A percentile compares a stretch with the other conserved stretches of the same genome.
These are phyloP conservation scores for human DNA, from an alignment of 2,113 vertebrate species.

Conservation along the genomic window DNA sequence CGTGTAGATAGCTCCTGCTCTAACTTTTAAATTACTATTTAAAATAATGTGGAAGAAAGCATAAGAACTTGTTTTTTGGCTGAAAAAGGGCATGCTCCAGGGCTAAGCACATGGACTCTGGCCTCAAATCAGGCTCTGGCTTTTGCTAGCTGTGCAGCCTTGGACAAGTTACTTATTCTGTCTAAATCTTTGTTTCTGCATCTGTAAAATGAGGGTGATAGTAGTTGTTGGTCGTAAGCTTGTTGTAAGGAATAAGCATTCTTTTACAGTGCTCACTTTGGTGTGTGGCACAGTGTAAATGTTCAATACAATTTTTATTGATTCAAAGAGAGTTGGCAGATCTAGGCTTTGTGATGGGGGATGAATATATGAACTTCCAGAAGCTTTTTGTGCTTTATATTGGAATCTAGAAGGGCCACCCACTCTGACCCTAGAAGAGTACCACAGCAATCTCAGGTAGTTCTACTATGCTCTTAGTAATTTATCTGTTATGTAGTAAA, in stretches of 20 bases:
- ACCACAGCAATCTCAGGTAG: not conserved
- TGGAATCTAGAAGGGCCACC: not conserved
- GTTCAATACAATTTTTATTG: not conserved
- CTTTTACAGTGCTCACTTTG: not conserved
- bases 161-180: not conserved
- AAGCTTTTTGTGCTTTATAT: not conserved
- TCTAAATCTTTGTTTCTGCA: not conserved
- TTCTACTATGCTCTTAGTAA: not conserved
- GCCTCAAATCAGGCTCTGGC: not conserved
- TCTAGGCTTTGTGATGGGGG: not conserved
- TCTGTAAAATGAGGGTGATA: not conserved
- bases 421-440: not conserved
- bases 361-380: not conserved
- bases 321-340: not conserved
- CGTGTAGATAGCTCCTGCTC: not conserved
- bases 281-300: not conserved
- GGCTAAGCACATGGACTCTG: not conserved
- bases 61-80: not conserved
- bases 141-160: not conserved
- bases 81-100: not conserved
- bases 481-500: constrained; percentile 31
- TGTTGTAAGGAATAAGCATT: not conserved
- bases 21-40: not conserved
- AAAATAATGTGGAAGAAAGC: not conserved
- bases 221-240: not conserved